A percentile compares a stretch with the other conserved stretches of the same genome.
These are phyloP conservation scores for Strix aluco DNA, from an alignment of 2,113 vertebrate species.

Conservation along the genomic window DNA sequence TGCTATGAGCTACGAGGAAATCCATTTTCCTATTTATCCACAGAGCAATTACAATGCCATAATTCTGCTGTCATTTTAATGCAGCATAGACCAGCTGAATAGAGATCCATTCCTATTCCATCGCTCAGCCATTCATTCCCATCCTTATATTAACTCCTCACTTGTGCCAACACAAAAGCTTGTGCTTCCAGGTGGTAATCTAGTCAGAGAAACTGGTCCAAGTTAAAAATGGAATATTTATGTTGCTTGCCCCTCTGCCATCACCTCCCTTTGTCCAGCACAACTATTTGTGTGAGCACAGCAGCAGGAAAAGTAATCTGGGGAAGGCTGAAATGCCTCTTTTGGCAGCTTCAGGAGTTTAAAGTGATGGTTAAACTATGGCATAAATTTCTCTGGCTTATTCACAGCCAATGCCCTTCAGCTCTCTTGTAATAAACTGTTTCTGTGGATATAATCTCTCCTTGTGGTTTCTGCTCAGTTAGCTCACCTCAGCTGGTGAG, in stretches of 20 bases:
- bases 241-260: neutral
- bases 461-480: slow-evolving; percentile 29
- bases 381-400: slow-evolving; percentile 38
- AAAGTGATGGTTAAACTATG: slow-evolving; percentile 11
- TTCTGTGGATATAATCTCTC: slow-evolving; percentile 30
- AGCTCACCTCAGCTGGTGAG: slow-evolving; percentile 16
- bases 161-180: slow-evolving; percentile 9
- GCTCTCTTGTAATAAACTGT: slow-evolving; percentile 20
- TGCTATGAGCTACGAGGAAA: neutral
- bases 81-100: neutral
- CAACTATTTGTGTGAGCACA: neutral
- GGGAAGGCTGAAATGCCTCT: slow-evolving; percentile 8
- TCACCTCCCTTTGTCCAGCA: neutral
- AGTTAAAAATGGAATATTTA: slow-evolving; percentile 42
- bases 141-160: neutral
- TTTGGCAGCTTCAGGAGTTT: slow-evolving; percentile 20
- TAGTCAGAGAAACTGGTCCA: neutral
- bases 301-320: neutral
- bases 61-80: slow-evolving; percentile 5
- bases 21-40: neutral
- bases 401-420: slow-evolving; percentile 27
- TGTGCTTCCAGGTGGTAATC: slow-evolving; percentile 7
- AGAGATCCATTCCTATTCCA: neutral
- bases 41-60: neutral
- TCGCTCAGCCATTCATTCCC: neutral